These are phyloP conservation scores for Agriotes lineatus DNA, from an alignment of 2,888 invertebrate genomes.

Conservation along the genomic window DNA sequence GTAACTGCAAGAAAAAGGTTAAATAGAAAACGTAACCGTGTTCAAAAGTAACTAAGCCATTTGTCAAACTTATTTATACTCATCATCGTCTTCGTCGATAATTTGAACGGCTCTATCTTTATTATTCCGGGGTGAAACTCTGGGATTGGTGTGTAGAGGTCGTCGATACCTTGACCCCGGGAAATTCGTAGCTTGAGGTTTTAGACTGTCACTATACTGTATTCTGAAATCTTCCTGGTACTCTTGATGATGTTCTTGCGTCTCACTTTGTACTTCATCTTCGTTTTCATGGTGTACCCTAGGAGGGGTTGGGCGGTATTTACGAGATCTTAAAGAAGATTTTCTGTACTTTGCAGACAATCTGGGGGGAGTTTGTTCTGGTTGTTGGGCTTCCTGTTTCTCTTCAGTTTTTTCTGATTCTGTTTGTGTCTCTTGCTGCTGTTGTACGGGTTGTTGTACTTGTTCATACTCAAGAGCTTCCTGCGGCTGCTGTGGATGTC, in stretches of 20 bases:
- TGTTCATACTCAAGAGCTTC: neutral
- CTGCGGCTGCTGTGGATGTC: neutral
- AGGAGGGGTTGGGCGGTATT: neutral
- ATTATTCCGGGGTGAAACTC: neutral
- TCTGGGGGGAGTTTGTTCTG: neutral
- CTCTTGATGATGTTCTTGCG: neutral
- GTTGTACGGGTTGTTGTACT: neutral
- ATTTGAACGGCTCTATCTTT: constrained; percentile 26
- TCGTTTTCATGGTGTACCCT: constrained; percentile 6
- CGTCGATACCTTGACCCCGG: neutral
- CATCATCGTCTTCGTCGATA: constrained; percentile 11
- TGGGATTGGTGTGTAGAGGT: neutral
- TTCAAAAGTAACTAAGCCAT: too few species aligned
- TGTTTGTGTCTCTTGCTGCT: neutral
- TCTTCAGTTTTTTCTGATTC: constrained; percentile 1
- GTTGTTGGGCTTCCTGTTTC: neutral
- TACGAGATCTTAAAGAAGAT: constrained; percentile 5
- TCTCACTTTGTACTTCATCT: constrained; percentile 6
- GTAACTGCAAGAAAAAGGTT: too few species aligned
- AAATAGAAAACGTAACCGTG: too few species aligned
- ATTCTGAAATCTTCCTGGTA: constrained; percentile 14
- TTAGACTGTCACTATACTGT: constrained; percentile 10
- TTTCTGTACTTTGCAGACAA: constrained; percentile 2
- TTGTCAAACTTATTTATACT: constrained; percentile 9
- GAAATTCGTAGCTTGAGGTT: constrained; percentile 12